Base-by-base conservation (phyloP, 2,113 vertebrate genomes). In the Columba livia region DNA sequence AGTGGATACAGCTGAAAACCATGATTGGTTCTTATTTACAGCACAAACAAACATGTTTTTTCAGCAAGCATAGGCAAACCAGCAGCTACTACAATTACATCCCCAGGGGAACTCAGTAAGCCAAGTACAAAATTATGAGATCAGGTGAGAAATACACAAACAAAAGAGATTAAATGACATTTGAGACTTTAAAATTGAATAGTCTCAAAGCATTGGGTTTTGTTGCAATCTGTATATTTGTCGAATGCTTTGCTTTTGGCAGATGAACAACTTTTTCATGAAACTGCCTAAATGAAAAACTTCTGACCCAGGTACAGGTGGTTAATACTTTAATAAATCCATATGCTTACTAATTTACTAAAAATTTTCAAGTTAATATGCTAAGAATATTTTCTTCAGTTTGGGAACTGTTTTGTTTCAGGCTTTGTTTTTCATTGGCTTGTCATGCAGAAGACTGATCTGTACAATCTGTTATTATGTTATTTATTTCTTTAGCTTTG, bases 41-140 rank as follows among this genome's bases (percentile, higher is more conserved):
- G 34, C 29, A 38, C 58, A 85, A 85, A 71, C 2, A 6, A 7
- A 38, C 8, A 7, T 0, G 0, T 3, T 0, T 54, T 79, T 82
- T 60, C 5, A 1, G 29, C 32, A 42, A 67, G 25, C 2, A 5
- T 9, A 51, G 56, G 53, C 38, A 67, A 70, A 82, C 47, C 44
- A 58, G 17, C 48, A 47, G 65, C 56, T 74, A 1, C 60, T 60
- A 4, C 40, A 48, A 32, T 26, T 60, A 11, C 13, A 83, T 29
- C 32, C 1, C 0, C 32, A 36, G 62, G 20, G 44, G 12, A 70
- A 31, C 28, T 61, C 72, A 77, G 75, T 18, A 32, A 79, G 44
- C 21, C 44, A 83, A 38, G 70, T 32, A 19, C 13, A 69, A 53
- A 90, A 38, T 44, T 57, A 42, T 12, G n/a, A 82, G 26, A 34